Evolutionary conservation across 2,113 vertebrate genomes (phyloP).

Genomic region (Heliornis fulica): DNA sequence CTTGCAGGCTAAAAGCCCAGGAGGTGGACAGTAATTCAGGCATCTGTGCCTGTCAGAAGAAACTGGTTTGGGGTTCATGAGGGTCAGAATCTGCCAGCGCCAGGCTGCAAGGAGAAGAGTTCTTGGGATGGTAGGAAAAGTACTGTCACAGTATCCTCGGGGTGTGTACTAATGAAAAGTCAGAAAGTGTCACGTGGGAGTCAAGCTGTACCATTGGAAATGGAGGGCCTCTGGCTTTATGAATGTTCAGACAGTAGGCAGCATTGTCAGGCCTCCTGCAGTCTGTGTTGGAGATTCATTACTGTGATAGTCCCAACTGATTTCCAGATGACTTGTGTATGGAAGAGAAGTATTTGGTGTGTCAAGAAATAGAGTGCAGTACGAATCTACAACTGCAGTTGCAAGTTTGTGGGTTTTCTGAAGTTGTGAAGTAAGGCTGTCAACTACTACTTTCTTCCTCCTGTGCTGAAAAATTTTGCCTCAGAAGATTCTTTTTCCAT

Average conservation of each 20-base stretch:
- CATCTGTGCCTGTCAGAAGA: not conserved
- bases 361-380: not conserved
- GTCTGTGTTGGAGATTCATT: not conserved
- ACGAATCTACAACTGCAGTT: not conserved
- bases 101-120: not conserved
- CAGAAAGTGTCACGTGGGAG: not conserved
- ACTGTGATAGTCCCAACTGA: not conserved
- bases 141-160: not conserved
- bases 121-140: not conserved
- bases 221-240: not conserved
- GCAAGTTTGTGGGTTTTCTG: slow-evolving; percentile 12
- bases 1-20: not conserved
- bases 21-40: not conserved
- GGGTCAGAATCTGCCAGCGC: not conserved
- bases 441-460: not conserved
- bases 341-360: not conserved
- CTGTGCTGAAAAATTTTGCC: not conserved
- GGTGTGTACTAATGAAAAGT: not conserved
- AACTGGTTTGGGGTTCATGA: no score
- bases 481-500: not conserved
- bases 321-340: not conserved
- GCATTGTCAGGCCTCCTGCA: not conserved
- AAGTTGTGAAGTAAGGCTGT: slow-evolving; percentile 7
- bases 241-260: not conserved
- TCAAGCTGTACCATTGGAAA: not conserved